phyloP scores from a whole-genome alignment of 1,140 invertebrate genomes.

The Drosophila tsacasi region DNA sequence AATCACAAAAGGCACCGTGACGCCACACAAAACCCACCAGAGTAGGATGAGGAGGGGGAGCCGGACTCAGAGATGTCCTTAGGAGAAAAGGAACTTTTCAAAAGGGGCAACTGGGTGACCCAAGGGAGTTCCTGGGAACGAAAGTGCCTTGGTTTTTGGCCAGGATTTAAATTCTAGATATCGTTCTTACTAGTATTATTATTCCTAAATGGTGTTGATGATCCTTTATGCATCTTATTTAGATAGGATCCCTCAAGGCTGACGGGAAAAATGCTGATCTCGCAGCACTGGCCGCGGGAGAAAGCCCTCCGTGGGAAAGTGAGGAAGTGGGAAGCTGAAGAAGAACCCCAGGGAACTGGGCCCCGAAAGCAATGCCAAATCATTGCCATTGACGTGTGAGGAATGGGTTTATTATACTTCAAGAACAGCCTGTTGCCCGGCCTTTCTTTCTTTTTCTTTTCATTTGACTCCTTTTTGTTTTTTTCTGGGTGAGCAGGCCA shows the following conservation, averaged over 20 bases:
- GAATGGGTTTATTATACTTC: conserved; percentile 53
- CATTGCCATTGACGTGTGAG: conserved; percentile 52
- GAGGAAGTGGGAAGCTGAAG: background rate
- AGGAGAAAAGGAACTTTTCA: background rate
- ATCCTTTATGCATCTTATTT: background rate
- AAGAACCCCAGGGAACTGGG: background rate
- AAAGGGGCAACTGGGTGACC: background rate
- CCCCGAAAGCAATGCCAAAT: conserved; percentile 44
- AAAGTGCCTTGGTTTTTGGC: background rate
- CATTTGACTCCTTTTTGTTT: conserved; percentile 7
- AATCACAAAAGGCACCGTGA: conserved; percentile 63
- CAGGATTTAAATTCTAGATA: background rate
- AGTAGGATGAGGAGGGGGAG: background rate
- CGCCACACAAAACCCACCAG: conserved; percentile 38
- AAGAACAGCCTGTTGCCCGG: conserved; percentile 38
- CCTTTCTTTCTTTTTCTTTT: conserved; percentile 18
- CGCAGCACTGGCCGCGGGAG: background rate
- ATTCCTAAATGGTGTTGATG: background rate
- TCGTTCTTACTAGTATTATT: background rate
- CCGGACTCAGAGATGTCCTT: conserved; percentile 8
- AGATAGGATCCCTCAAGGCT: too few species aligned
- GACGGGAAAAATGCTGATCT: background rate
- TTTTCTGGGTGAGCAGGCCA: background rate
- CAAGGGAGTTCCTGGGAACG: background rate
- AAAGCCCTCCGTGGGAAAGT: background rate